These are phyloP conservation scores for Troglohyphantes excavatus DNA, from an alignment of 2,888 invertebrate genomes.

Conservation along the genomic window DNA sequence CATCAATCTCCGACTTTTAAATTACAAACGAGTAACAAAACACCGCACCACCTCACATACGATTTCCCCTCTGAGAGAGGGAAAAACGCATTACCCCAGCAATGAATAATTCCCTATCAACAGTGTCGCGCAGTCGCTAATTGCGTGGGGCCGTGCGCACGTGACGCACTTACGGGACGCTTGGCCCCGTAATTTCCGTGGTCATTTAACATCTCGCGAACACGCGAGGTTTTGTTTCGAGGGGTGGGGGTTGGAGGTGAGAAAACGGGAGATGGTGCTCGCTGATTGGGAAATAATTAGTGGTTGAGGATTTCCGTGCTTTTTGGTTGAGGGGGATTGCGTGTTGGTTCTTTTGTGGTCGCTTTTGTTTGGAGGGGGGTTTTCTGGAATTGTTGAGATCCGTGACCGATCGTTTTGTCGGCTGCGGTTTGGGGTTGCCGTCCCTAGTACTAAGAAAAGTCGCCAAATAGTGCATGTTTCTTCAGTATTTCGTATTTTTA, in stretches of 20 bases:
- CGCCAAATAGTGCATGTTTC: no score
- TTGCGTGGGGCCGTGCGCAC: constrained; percentile 11
- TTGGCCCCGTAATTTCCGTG: constrained; percentile 48
- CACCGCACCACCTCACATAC: background rate
- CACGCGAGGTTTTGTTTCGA: constrained; percentile 34
- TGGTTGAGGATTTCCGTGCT: constrained; percentile 49
- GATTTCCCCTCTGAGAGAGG: background rate
- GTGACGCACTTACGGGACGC: constrained; percentile 34
- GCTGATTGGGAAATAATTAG: constrained; percentile 70
- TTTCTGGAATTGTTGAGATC: background rate
- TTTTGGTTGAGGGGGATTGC: constrained; percentile 3
- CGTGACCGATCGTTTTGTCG: background rate
- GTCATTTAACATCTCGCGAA: constrained; percentile 50
- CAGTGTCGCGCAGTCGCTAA: constrained; percentile 36
- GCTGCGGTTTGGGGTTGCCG: no score
- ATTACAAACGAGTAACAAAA: constrained; percentile 9
- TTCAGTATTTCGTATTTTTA: no score
- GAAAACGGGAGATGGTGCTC: constrained; percentile 40
- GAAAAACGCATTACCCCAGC: constrained; percentile 30
- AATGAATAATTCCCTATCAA: constrained; percentile 64
- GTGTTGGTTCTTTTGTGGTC: constrained; percentile 26
- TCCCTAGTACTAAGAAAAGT: no score
- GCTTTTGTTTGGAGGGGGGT: constrained; percentile 3
- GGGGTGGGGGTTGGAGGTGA: constrained; percentile 19
- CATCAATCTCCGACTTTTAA: background rate